A percentile compares a stretch with the other conserved stretches of the same genome.
Evolutionary conservation across 2,113 vertebrate genomes (phyloP).

Genomic region (Bagarius yarrelli): DNA sequence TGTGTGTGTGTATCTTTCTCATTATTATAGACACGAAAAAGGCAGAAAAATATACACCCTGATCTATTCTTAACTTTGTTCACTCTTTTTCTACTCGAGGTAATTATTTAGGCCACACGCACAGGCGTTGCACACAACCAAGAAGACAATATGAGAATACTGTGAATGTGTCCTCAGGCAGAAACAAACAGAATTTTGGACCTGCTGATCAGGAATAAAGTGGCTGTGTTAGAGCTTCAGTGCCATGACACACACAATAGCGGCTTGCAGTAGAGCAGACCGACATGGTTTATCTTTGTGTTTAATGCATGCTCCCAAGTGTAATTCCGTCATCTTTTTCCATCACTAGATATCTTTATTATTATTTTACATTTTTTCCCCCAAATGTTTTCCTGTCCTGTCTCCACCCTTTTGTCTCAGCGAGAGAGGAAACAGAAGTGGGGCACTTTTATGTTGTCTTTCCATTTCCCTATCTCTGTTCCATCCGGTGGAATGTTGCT

Average conservation of each 20-base stretch:
- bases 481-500: conserved; percentile 25
- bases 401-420: not conserved
- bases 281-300: not conserved
- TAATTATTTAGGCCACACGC: conserved; percentile 15
- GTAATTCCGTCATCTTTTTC: not conserved
- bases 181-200: not conserved
- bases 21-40: conserved; percentile 22
- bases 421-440: not conserved
- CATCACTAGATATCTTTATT: not conserved
- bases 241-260: not conserved
- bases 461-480: conserved; percentile 36
- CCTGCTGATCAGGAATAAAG: not conserved
- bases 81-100: conserved; percentile 28
- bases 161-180: conserved; percentile 29
- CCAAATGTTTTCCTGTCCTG: not conserved
- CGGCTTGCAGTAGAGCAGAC: not conserved
- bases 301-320: not conserved
- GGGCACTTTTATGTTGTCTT: conserved; percentile 31
- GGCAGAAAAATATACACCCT: conserved; percentile 37
- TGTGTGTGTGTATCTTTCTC: not conserved
- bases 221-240: not conserved
- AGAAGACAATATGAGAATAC: not conserved
- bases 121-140: not conserved
- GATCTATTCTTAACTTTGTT: conserved; percentile 1
- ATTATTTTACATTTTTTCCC: not conserved